phyloP scores from a whole-genome alignment of 2,888 invertebrate genomes.

The Tethea ocularis region DNA sequence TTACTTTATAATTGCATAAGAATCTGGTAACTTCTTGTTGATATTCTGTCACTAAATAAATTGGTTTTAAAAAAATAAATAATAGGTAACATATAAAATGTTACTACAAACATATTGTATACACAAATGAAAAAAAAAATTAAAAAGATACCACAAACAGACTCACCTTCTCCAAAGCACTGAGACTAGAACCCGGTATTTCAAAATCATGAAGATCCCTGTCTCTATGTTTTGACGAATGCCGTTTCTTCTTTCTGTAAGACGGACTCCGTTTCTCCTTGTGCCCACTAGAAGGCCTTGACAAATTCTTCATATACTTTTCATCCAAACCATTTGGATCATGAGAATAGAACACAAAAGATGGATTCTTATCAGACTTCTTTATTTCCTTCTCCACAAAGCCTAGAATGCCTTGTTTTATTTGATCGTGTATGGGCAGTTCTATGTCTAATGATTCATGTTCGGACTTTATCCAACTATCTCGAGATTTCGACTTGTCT shows the following conservation, averaged over 20 bases:
- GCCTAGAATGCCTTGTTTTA: conserved; percentile 78
- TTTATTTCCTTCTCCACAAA: conserved; percentile 81
- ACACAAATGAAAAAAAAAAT: not conserved
- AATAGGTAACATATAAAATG: too few species aligned
- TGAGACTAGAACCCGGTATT: conserved; percentile 77
- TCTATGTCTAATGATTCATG: conserved; percentile 83
- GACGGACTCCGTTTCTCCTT: conserved; percentile 79
- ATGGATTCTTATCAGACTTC: conserved; percentile 76
- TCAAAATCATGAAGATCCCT: conserved; percentile 79
- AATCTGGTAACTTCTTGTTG: too few species aligned
- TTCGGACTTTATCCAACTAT: conserved; percentile 78
- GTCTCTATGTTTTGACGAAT: conserved; percentile 74
- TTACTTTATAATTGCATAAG: too few species aligned
- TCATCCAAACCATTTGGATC: conserved; percentile 78
- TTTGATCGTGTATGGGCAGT: conserved; percentile 83
- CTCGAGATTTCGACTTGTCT: conserved; percentile 66
- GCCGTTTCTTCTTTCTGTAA: conserved; percentile 75
- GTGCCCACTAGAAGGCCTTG: conserved; percentile 76
- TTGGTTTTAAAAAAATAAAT: too few species aligned
- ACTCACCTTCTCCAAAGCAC: conserved; percentile 75
- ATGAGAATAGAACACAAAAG: conserved; percentile 79
- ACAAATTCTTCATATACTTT: conserved; percentile 70
- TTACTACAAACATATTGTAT: too few species aligned
- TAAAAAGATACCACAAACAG: conserved; percentile 1
- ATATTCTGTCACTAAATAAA: too few species aligned